Evolutionary conservation across 2,888 invertebrate genomes (phyloP).

Genomic region (Philaethria dido): DNA sequence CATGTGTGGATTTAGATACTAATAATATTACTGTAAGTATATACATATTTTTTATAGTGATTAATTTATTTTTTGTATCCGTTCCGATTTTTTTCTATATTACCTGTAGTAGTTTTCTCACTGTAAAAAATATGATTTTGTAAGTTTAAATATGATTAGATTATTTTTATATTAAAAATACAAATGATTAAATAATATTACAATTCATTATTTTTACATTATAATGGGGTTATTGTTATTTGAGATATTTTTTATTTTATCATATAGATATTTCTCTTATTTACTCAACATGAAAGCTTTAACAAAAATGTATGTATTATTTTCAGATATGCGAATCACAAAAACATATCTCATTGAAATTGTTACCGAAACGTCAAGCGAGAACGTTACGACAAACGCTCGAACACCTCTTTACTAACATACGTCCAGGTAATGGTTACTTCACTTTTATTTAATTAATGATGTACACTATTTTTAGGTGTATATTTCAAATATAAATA

Average conservation of each 20-base stretch:
- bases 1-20: constrained; percentile 99
- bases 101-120: too few species aligned
- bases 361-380: constrained; percentile 94
- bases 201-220: too few species aligned
- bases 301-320: not conserved
- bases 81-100: too few species aligned
- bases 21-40: constrained; percentile 93
- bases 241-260: too few species aligned
- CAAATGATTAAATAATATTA: too few species aligned
- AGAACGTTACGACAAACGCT: constrained; percentile 91
- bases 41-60: not conserved
- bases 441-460: not conserved
- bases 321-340: constrained; percentile 93
- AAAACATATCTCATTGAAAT: constrained; percentile 89
- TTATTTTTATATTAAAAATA: too few species aligned
- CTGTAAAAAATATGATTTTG: too few species aligned
- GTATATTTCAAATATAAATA: too few species aligned
- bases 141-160: too few species aligned
- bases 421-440: constrained; percentile 71
- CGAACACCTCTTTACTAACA: constrained; percentile 88
- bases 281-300: not conserved
- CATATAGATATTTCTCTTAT: not conserved
- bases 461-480: too few species aligned
- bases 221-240: too few species aligned
- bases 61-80: too few species aligned